Evolutionary conservation across 1,140 invertebrate species (phyloP), one percentile per base, ranked within the genome.

Genomic region (Brachystomella parvula): DNA sequence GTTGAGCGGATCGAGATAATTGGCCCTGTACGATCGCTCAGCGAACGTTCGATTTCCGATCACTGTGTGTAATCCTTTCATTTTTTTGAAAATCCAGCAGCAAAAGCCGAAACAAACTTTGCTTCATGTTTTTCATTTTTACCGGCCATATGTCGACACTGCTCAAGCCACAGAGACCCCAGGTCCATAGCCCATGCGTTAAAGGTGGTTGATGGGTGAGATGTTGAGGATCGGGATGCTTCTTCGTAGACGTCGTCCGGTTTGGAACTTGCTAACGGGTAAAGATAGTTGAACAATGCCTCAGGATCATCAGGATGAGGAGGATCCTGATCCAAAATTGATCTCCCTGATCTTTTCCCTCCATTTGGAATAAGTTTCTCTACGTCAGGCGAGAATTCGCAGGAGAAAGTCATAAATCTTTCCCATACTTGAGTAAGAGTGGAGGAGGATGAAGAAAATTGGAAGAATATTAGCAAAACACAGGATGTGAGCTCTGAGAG

Each of bases 201-300:
- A 21, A 72, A 24, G 3, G 71, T 63, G 26, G 33, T 58, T 39
- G 35, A 31, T 19, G 3, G 32, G 9, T 12, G 28, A 57, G 9
- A 15, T 15, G 3, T 9, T 3, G 32, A 24, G 24, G 60, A 63
- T 17, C 66, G 49, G 21, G 58, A 31, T 35, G 61, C 33, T 35
- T 56, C 66, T 19, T 17, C 32, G 1, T 19, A 2, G 1, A 61
- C n/a, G 2, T 65, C 65, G 19, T 65, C 63, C 15, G 60, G 31
- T 28, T 66, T 61, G 0, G 66, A 30, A 35, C 69, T 39, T 0
- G 70, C 70, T 17, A 69, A 56, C 28, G 70, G 70, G 47, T 68
- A 71, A 15, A 71, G 61, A 32, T 69, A 71, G 2, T 68, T 56
- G 33, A 71, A 71, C 2, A 69, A 47, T 49, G 68, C 63, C 12